Conservation (phyloP, 2,113 vertebrate genomes). For the Upupa epops region DNA sequence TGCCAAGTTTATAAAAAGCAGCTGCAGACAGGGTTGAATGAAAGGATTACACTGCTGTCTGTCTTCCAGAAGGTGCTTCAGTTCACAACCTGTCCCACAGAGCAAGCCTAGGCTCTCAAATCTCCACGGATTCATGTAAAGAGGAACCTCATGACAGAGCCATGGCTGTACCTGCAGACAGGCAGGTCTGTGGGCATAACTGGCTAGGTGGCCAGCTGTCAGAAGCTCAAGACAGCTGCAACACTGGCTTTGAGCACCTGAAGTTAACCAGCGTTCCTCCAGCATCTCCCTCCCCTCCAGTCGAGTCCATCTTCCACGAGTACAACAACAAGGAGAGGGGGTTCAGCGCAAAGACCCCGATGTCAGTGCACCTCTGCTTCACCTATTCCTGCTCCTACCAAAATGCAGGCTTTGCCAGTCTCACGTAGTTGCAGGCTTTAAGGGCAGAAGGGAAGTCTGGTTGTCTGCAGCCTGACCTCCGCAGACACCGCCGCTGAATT, state of each 20-base stretch:
- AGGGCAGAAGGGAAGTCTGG: not conserved
- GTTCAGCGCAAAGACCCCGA: not conserved
- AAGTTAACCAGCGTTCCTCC: not conserved
- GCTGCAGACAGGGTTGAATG: conserved; percentile 83
- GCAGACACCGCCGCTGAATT: conserved; percentile 25
- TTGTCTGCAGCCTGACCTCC: not conserved
- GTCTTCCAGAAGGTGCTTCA: conserved; percentile 79
- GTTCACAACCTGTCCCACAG: conserved; percentile 62
- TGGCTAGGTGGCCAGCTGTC: not conserved
- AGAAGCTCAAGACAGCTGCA: not conserved
- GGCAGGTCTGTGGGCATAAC: not conserved
- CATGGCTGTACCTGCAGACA: not conserved
- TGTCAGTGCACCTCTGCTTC: not conserved
- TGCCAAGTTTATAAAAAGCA: conserved; percentile 82
- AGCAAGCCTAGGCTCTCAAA: conserved; percentile 3
- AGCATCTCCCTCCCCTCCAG: not conserved
- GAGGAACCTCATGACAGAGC: not conserved
- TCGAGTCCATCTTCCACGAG: not conserved
- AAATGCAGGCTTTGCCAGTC: conserved; percentile 9
- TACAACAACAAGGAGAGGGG: not conserved
- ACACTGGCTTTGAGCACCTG: not conserved
- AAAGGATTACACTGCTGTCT: conserved; percentile 82
- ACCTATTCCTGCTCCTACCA: not conserved
- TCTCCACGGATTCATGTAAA: not conserved
- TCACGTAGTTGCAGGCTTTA: not conserved